Evolutionary conservation across 2,797 vertebrate genomes (phyloP), one percentile per base, ranked within the genome.

Genomic region (Microcaecilia unicolor): DNA sequence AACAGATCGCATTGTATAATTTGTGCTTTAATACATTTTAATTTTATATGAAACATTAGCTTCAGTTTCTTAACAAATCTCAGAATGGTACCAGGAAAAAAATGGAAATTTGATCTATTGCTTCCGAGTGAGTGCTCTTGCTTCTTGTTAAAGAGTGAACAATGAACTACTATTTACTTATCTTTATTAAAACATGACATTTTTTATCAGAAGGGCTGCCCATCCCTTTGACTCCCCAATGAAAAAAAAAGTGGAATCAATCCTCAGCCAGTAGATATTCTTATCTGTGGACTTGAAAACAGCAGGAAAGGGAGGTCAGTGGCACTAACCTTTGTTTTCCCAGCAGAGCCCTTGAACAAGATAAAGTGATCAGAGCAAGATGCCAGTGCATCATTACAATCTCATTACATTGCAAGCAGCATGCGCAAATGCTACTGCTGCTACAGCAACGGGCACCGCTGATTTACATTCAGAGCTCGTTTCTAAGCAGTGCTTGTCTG

Each of bases 301-400:
- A 36, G 15, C 17, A 10, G 42, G 55, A 19, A 41, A 17, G 43
- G 48, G 27, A 54, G 65, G 62, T 55, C 72, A 55, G 31, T 23
- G 40, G 45, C 43, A 39, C 55, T 34, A 20, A 51, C 69, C 72
- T 61, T 47, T 48, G 45, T 62, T 51, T 63, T 57, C 64, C 61
- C 51, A 28, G 44, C 64, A 46, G 61, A 67, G 55, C 58, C 42
- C 53, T 42, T 31, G 51, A 64, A 23, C 21, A 59, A 61, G 68
- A 78, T 72, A 65, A 74, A 81, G 63, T 14, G 51, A 70, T 79
- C 69, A 64, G 60, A 68, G 61, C 58, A 18, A 21, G 48, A 51
- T 55, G 63, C 66, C 58, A 43, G 54, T 6, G 17, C 48, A 23
- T 23, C 50, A 15, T 44, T 56, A 9, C 41, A 9, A 41, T 36